phyloP scores from a whole-genome alignment of 2,888 invertebrate genomes.

The Nomada ruficornis region DNA sequence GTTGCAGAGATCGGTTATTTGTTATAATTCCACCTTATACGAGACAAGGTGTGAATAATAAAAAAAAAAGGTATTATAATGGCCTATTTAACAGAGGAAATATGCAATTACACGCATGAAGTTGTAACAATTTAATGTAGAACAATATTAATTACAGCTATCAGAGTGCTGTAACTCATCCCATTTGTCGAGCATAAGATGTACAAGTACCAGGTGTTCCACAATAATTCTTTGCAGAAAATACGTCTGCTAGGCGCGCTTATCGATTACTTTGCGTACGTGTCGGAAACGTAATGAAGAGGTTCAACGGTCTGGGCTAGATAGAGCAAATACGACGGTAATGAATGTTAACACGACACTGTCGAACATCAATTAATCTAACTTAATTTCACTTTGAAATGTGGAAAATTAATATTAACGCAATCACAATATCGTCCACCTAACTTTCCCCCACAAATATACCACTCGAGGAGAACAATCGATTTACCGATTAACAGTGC shows the following conservation, averaged over 20 bases:
- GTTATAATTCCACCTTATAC: too few relatives aligned
- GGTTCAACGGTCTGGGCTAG: constrained; percentile 59
- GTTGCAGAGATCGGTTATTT: too few relatives aligned
- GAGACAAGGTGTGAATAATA: too few relatives aligned
- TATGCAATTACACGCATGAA: too few relatives aligned
- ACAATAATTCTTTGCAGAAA: constrained; percentile 49
- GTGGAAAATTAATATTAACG: constrained; percentile 27
- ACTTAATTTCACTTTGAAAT: constrained; percentile 4
- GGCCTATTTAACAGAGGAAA: too few relatives aligned
- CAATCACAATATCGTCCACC: not conserved
- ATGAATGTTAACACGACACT: constrained; percentile 30
- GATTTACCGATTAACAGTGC: not conserved
- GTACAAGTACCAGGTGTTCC: constrained; percentile 7
- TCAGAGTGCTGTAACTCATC: not conserved
- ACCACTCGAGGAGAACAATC: too few relatives aligned
- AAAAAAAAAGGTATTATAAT: too few relatives aligned
- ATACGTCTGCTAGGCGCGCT: constrained; percentile 36
- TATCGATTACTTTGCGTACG: constrained; percentile 63
- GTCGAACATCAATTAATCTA: constrained; percentile 41
- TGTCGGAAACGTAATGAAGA: constrained; percentile 66
- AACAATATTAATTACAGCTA: not conserved
- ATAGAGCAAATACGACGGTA: constrained; percentile 34
- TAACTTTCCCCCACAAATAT: too few relatives aligned
- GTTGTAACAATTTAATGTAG: not conserved
- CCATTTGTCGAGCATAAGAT: not conserved